Evolutionary conservation across 2,797 vertebrate species (phyloP), one percentile per base, ranked within the genome.

Genomic region (Allobates femoralis): DNA sequence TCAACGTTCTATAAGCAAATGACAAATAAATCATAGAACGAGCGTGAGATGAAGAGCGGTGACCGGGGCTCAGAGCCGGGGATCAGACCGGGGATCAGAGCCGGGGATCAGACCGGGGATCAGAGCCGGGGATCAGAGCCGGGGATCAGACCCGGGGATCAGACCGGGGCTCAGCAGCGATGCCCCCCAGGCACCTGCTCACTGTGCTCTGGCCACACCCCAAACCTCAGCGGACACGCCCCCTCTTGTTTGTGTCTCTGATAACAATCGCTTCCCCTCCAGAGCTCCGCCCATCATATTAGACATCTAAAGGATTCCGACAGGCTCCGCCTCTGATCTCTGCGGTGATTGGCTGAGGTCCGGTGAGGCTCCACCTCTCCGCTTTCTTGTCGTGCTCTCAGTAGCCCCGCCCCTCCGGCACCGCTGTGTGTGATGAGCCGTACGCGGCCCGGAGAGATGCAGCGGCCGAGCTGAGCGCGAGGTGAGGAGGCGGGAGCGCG

Each of bases 401-500:
- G 28, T 28, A n/a, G 46, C 21, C 19, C 56, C 56, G 56, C 56
- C 56, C 56, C 23, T 8, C 8, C 12, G 10, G 60, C 56, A 3
- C 69, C 67, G 67, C 8, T 1, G 6, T 56, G 46, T n/a, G 34
- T 37, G 30, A 14, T n/a, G 28, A 26, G 75, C 15, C 28, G 78
- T 16, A 76, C 79, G 71, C 79, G 79, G n/a, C 26, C 85, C 79
- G 79, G 79, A 3, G 78, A 28, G 46, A 81, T 81, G 85, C 79
- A 81, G 85, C 41, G 15, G 71, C 79, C 41, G 85, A 41, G 69
- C 46, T 76, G 71, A 64, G 30, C 32, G 69, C 14, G 79, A 86
- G 84, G 84, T 86, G 26, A 76, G 85, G 11, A n/a, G n/a, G n/a
- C n/a, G 41, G 41, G 79, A 37, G 80, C 58, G 71, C 56, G 37